Evolutionary conservation across 2,113 vertebrate species (phyloP), one percentile per base, ranked within the genome.

Genomic region (Morone chrysops): DNA sequence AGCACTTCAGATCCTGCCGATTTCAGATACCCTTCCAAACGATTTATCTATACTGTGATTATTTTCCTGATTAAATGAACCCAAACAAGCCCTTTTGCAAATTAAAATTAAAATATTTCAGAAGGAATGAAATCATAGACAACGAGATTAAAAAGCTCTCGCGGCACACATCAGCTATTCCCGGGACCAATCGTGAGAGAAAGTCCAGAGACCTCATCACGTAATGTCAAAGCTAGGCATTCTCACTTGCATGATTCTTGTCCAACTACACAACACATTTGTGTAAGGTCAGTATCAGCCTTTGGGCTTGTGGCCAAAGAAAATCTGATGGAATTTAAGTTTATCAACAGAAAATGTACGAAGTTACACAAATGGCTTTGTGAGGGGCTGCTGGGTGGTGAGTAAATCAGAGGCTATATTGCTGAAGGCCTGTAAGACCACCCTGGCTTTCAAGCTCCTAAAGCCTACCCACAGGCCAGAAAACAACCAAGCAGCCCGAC

Each of bases 341-440:
- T 95, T 95, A 95, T 95, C 94, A 95, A 96, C 90, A 90, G 92
- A 96, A 96, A 96, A 96, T 92, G 90, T 93, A 91, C 92, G 95
- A 95, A 91, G 91, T 92, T 95, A 95, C 92, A 94, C 89, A 93
- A 95, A 95, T 82, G 81, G 70, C 70, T 87, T 85, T 83, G 82
- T 73, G 88, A 83, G 83, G 83, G 72, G 77, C 74, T 82, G 91
- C 92, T 71, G 69, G 66, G 59, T 48, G 78, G 66, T 73, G 74
- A 92, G 92, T 93, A 92, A 90, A 91, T 93, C 91, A 95, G 87
- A 84, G 74, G 78, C 85, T 94, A 93, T 93, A 95, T 90, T 88
- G 87, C 94, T 92, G 85, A 63, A 84, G 69, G 85, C 75, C 72
- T 89, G 78, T 87, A 81, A 95, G 96, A 97, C 96, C 96, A 97